Evolutionary conservation across 2,888 invertebrate species (phyloP).

Genomic region (Drosophila subsilvestris): DNA sequence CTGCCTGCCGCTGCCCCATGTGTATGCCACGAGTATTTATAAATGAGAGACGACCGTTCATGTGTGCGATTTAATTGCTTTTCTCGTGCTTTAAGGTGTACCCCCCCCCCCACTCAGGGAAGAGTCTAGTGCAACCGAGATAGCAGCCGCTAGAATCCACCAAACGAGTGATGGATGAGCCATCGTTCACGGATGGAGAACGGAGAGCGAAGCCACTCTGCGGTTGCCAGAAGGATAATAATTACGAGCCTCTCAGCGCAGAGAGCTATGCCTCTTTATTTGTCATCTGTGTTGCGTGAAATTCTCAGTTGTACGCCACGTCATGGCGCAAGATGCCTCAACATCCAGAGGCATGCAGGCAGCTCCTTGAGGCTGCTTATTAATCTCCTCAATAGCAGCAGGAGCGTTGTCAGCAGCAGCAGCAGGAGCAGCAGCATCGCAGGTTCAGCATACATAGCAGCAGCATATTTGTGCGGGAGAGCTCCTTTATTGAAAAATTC

Average conservation of each 20-base stretch:
- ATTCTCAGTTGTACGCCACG: constrained; percentile 52
- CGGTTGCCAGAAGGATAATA: neutral
- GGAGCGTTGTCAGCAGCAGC: constrained; percentile 15
- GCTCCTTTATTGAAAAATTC: constrained; percentile 73
- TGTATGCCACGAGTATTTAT: constrained; percentile 25
- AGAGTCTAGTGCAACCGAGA: constrained; percentile 31
- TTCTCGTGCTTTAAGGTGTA: constrained; percentile 27
- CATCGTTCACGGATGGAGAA: constrained; percentile 50
- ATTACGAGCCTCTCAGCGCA: neutral
- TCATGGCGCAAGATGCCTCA: constrained; percentile 41
- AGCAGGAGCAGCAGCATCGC: constrained; percentile 8
- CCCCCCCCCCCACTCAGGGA: too few species aligned
- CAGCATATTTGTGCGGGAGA: constrained; percentile 51
- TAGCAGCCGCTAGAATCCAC: constrained; percentile 34
- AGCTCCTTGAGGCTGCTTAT: constrained; percentile 43
- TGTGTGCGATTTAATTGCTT: constrained; percentile 60
- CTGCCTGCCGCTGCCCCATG: neutral
- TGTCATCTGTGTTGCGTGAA: constrained; percentile 16
- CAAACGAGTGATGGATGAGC: constrained; percentile 42
- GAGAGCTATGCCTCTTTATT: constrained; percentile 22
- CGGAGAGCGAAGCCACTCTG: neutral
- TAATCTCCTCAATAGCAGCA: constrained; percentile 53
- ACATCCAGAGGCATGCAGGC: constrained; percentile 39
- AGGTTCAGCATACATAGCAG: too few species aligned
- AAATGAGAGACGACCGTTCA: constrained; percentile 10